Evolutionary conservation across 2,888 invertebrate genomes (phyloP).

Genomic region (Anthoptus insignis): DNA sequence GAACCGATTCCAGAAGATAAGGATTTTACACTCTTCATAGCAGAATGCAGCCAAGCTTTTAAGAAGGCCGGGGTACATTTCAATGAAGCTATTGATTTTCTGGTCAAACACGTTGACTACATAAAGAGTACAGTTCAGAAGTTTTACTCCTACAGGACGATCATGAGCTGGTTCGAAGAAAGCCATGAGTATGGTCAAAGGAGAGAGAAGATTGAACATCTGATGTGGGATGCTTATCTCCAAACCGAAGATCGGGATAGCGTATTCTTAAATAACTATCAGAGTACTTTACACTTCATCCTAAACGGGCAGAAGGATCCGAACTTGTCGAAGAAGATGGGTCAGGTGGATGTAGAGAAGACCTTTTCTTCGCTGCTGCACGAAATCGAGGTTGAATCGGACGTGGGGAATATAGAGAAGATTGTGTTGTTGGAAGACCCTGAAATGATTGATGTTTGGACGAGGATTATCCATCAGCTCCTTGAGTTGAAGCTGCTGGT

Average conservation of each 20-base stretch:
- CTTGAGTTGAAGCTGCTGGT: constrained; percentile 86
- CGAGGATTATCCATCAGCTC: constrained; percentile 81
- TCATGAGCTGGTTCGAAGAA: constrained; percentile 81
- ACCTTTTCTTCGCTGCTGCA: constrained; percentile 71
- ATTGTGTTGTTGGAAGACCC: constrained; percentile 71
- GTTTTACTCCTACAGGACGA: constrained; percentile 82
- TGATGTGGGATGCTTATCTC: constrained; percentile 81
- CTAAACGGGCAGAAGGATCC: constrained; percentile 72
- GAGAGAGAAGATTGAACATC: constrained; percentile 77
- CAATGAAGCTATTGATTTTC: constrained; percentile 88
- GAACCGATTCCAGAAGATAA: constrained; percentile 66
- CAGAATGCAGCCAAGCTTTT: constrained; percentile 88
- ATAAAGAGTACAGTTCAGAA: constrained; percentile 76
- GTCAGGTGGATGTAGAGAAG: constrained; percentile 62
- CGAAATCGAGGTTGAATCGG: constrained; percentile 79
- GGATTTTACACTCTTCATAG: constrained; percentile 83
- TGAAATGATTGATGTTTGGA: constrained; percentile 74
- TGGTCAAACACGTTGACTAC: constrained; percentile 84
- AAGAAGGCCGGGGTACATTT: constrained; percentile 87
- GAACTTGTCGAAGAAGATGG: constrained; percentile 65
- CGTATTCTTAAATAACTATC: constrained; percentile 68
- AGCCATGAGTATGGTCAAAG: constrained; percentile 70
- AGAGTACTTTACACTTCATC: constrained; percentile 71
- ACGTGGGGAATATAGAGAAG: constrained; percentile 76
- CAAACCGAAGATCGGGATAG: constrained; percentile 61